Evolutionary conservation across 2,888 invertebrate species (phyloP), one percentile per base, ranked within the genome.

Genomic region (Pollenia labialis): DNA sequence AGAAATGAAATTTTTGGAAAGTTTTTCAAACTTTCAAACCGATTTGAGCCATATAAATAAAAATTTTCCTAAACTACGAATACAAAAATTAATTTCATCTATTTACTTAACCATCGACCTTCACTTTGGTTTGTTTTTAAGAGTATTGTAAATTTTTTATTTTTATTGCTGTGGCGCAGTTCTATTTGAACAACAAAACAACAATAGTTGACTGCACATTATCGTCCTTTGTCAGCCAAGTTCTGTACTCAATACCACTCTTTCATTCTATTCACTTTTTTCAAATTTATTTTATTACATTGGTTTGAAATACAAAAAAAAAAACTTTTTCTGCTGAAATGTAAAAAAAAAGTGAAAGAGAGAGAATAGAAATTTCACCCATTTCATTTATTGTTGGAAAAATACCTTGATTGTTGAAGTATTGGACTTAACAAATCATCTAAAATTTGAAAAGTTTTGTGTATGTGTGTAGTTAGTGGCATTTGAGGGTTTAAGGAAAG

Each of bases 391-490:
- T 76, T 82, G 69, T 32, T 62, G 0, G 16, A 42, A 75, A 23
- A 42, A 46, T 83, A 77, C 82, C 76, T 77, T 83, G 76, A 83
- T 71, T 83, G 69, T 71, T 64, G 69, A 77, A 82, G 82, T 76
- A 82, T 75, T 76, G 54, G 69, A 82, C 76, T 76, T 54, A 74
- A 76, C 69, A 82, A 82, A 82, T 82, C 82, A 74, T 76, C 52
- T 76, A 62, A 71, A 75, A 71, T 76, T 62, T 76, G 4, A 52
- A 76, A 77, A 83, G 76, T 76, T 71, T 54, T 52, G 71, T 42
- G 56, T 18, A 12, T 10, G 11, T 44, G 16, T 44, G 11, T 11
- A 18, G 12, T 7, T 16, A 16, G 42, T 40, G 11, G 42, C 32
- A n/a, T 66, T 58, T 48, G 48, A 62, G 40, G 48, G n/a, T 12